Evolutionary conservation across 2,113 vertebrate species (phyloP).

Genomic region (Heptranchias perlo): DNA sequence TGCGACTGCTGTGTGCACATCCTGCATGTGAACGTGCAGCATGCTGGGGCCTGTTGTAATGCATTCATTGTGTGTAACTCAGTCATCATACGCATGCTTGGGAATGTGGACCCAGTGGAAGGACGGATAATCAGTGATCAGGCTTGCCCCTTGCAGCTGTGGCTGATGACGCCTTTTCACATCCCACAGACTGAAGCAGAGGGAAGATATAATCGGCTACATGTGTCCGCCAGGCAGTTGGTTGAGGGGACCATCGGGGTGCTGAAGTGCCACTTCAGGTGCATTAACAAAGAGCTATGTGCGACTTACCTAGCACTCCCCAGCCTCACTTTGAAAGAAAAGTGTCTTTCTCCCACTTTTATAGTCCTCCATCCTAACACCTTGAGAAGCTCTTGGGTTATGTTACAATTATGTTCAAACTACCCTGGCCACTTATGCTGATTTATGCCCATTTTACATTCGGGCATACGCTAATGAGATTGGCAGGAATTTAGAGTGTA

Average conservation of each 20-base stretch:
- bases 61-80: not conserved
- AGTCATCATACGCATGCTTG: not conserved
- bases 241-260: not conserved
- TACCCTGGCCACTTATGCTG: not conserved
- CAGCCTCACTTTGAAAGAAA: not conserved
- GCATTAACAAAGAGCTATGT: not conserved
- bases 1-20: not conserved
- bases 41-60: not conserved
- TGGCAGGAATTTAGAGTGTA: not conserved
- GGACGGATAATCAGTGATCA: not conserved
- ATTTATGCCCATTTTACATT: not conserved
- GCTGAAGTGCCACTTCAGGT: not conserved
- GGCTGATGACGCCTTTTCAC: not conserved
- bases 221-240: not conserved
- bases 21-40: not conserved
- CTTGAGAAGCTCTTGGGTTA: not conserved
- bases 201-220: not conserved
- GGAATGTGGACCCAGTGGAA: not conserved
- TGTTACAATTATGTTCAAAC: not conserved
- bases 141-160: not conserved
- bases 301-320: not conserved
- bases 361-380: not conserved
- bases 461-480: not conserved
- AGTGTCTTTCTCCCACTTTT: not conserved
- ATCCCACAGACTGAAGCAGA: not conserved